phyloP scores from a whole-genome alignment of 2,888 invertebrate species.

The Yponomeuta plumbellus region DNA sequence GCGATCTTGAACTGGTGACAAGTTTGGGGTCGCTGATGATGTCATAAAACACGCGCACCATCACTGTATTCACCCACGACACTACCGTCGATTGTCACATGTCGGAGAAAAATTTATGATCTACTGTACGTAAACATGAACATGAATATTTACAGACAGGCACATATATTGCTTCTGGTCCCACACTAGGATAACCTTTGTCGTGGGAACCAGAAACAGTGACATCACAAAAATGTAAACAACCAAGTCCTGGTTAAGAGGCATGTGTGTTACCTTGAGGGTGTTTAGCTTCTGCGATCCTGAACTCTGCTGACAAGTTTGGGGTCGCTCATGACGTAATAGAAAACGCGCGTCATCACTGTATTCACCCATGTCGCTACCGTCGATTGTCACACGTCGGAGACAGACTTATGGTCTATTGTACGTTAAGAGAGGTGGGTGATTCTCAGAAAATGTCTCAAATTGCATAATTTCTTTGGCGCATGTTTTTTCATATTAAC shows the following conservation, averaged over 20 bases:
- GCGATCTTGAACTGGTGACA: conserved; percentile 82
- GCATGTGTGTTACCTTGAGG: conserved; percentile 57
- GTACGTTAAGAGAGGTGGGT: neutral
- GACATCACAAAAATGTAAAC: no score
- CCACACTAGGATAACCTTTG: no score
- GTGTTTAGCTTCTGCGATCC: conserved; percentile 84
- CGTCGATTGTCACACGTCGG: conserved; percentile 21
- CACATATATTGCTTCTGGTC: no score
- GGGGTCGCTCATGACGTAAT: conserved; percentile 87
- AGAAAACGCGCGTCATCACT: conserved; percentile 84
- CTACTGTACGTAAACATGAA: no score
- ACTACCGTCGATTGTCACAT: conserved; percentile 51
- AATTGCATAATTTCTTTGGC: no score
- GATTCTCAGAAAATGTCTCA: no score
- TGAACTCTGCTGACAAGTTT: conserved; percentile 81
- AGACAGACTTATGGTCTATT: neutral
- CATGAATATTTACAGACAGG: no score
- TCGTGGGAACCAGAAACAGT: no score
- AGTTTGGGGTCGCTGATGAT: conserved; percentile 84
- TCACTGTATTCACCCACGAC: conserved; percentile 85
- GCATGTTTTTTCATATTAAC: no score
- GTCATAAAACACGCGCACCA: conserved; percentile 89
- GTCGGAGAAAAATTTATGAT: no score
- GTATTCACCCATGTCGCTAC: conserved; percentile 86
- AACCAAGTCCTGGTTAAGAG: no score